A percentile compares a stretch with the other conserved stretches of the same genome.
Conservation (phyloP, 2,797 vertebrate species). For the Sebastes oblongus region DNA sequence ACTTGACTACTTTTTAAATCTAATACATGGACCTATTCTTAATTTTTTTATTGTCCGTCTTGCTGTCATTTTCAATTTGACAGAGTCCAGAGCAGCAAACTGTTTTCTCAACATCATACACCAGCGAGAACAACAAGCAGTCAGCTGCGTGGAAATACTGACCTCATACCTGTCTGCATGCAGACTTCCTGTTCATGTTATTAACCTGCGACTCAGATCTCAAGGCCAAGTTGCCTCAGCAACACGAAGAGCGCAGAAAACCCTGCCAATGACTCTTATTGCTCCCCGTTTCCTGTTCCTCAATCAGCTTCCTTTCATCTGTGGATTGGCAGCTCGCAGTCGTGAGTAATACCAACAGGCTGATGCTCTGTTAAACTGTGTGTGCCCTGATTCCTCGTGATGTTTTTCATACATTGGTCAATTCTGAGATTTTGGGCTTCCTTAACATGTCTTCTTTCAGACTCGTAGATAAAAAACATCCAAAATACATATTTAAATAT, state of each 20-base stretch:
- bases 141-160: conserved; percentile 65
- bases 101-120: conserved; percentile 21
- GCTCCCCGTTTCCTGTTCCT: conserved; percentile 62
- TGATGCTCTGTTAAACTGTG: not conserved
- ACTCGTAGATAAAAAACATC: no score
- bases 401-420: no score
- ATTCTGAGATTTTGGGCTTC: no score
- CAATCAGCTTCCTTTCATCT: conserved; percentile 53
- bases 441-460: no score
- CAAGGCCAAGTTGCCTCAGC: conserved; percentile 30
- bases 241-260: conserved; percentile 22
- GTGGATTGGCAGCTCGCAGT: conserved; percentile 15
- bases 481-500: no score
- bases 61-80: not conserved
- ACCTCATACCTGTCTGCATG: conserved; percentile 63
- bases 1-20: not conserved
- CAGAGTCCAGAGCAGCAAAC: not conserved
- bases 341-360: conserved; percentile 40
- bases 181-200: conserved; percentile 53
- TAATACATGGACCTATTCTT: not conserved
- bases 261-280: conserved; percentile 12
- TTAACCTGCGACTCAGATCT: conserved; percentile 50
- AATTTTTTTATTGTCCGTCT: not conserved
- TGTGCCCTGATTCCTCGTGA: no score
- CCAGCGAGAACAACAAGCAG: conserved; percentile 31